Conservation (phyloP, 2,888 invertebrate species). For the Miltochrista miniata region DNA sequence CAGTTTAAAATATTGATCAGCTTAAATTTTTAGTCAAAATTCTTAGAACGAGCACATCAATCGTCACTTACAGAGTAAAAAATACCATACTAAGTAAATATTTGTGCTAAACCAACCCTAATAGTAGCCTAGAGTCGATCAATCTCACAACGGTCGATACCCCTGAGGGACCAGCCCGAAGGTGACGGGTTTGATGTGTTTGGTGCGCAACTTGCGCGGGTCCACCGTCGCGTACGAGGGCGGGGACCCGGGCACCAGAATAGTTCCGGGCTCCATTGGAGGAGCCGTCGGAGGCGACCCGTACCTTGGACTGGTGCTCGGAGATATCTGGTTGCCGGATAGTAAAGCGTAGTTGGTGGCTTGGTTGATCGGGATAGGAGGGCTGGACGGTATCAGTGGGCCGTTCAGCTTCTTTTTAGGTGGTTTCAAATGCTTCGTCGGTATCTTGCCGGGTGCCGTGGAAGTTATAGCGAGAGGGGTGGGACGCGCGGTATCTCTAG, state of each 20-base stretch:
- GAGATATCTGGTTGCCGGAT: neutral
- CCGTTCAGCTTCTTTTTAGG: slow-evolving; percentile 27
- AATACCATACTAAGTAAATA: neutral
- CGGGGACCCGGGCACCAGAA: slow-evolving; percentile 21
- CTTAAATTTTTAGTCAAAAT: too few relatives aligned
- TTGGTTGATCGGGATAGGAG: slow-evolving; percentile 20
- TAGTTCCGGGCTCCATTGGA: slow-evolving; percentile 12
- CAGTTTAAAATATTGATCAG: too few relatives aligned
- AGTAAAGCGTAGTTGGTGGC: slow-evolving; percentile 27
- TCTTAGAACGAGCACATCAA: too few relatives aligned
- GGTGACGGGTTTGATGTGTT: slow-evolving; percentile 45
- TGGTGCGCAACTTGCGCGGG: slow-evolving; percentile 47
- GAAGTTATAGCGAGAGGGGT: slow-evolving; percentile 24
- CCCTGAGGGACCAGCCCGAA: slow-evolving; percentile 27
- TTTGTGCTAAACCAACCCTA: neutral
- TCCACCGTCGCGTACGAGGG: slow-evolving; percentile 55
- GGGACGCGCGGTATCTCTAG: slow-evolving; percentile 5
- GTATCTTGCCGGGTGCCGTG: slow-evolving; percentile 13
- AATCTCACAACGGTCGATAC: slow-evolving; percentile 26
- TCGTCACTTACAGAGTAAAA: neutral
- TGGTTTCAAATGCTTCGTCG: slow-evolving; percentile 32
- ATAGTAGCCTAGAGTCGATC: neutral
- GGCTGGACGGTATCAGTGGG: slow-evolving; percentile 13
- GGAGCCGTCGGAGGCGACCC: slow-evolving; percentile 28
- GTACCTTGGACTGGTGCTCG: slow-evolving; percentile 10